Evolutionary conservation across 2,797 vertebrate species (phyloP), one percentile per base, ranked within the genome.

Genomic region (Chromis chromis): DNA sequence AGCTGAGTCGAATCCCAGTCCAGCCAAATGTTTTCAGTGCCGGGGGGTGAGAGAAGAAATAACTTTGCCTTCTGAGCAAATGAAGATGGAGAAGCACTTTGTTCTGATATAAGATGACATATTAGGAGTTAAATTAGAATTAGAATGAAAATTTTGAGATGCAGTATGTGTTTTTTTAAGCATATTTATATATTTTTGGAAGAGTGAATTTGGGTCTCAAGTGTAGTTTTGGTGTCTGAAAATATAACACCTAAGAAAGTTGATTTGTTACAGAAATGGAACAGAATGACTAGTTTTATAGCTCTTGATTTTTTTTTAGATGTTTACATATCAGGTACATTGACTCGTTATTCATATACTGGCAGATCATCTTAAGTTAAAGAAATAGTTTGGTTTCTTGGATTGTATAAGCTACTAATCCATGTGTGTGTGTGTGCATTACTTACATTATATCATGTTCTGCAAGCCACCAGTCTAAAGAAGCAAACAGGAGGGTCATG

Each of bases 1-100:
- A 68, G 39, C 57, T 82, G 76, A 85, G 78, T 42, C 1, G 40
- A 73, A 67, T 71, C 81, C 71, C 78, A 81, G 67, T 76, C 57
- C 54, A 21, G 54, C 42, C 64, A 33, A 60, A 64, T 22, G 49
- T 55, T 14, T 27, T 60, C 57, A 42, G 74, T 24, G 79, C 72
- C 74, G 44, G 31, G 36, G 61, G 70, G 25, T 48, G 65, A 67
- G 56, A 74, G 57, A 78, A 52, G 74, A 65, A 39, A 6, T 7
- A 17, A 13, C 14, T 44, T 44, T 44, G 14, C 59, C 55, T 3
- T 21, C 27, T 13, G 22, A 56, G 50, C 22, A 27, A n/a, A 13
- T 50, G 40, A 65, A 59, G 33, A 61, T 4, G 57, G 11, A 59
- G 24, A 16, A 61, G 64, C 17, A 11, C 22, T 71, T 58, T 36